Evolutionary conservation across 2,113 vertebrate species (phyloP), one percentile per base, ranked within the genome.

Genomic region (Emydura subglobosa): DNA sequence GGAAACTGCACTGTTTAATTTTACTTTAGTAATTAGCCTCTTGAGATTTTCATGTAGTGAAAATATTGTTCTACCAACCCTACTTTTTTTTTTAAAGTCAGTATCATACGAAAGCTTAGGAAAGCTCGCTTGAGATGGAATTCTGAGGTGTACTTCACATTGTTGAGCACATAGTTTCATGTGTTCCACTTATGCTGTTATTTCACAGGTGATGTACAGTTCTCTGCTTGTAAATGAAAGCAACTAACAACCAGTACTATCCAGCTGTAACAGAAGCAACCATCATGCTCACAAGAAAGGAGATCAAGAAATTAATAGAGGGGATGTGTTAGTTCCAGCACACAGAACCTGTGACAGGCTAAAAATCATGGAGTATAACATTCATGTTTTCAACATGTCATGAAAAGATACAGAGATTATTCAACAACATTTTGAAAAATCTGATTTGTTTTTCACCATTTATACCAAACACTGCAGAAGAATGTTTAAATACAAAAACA

Each of bases 171-270:
- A 3, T 42, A 19, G 16, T 21, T 44, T 21, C 42, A 42, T 44
- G 39, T 44, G 25, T 76, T 76, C n/a, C 72, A 74, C 7, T 44
- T 76, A 25, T 76, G 72, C 72, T 44, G 95, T 89, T 91, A 83
- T 82, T 92, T 94, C 78, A 87, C 86, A 91, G 49, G 24, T 85
- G 39, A 49, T 78, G 10, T 79, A 55, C 44, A 27, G 74, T 57
- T 74, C 79, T 90, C 68, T 61, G 82, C 82, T 86, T 95, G 82
- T 47, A 93, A 85, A 78, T 74, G 55, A 93, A 87, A 89, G 85
- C 17, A 2, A 2, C n/a, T 44, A 14, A 47, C 25, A 72, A 5
- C 17, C 74, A 2, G 9, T 7, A 16, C 21, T 14, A 44, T 4
- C 21, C 31, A 68, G 24, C 72, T 44, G 44, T 44, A 78, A 78